Evolutionary conservation across 2,797 vertebrate species (phyloP), one percentile per base, ranked within the genome.

Genomic region (Podarcis siculus): DNA sequence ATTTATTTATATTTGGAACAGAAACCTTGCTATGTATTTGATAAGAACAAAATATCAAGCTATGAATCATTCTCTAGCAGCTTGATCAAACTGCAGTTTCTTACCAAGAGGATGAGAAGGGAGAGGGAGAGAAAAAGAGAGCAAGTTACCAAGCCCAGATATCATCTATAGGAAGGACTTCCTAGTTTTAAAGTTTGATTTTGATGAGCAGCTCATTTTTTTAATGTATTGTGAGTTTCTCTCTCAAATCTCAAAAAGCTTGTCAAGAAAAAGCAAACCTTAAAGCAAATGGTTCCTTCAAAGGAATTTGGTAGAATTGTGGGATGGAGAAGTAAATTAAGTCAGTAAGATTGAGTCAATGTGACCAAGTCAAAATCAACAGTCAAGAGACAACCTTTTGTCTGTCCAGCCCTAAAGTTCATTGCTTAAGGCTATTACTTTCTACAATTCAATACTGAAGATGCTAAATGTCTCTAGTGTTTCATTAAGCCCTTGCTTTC

Each of bases 41-140:
- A 78, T 79, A 76, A 81, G 55, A 89, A 80, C 23, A 61, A 87
- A 84, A 84, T 87, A 90, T 83, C 82, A 84, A 37, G 61, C 77
- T 90, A 84, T 90, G 89, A 87, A 75, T 90, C 85, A 90, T 75
- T 80, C 77, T 83, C n/a, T 76, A 84, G 61, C 82, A 90, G 81
- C 81, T 83, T 83, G 80, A 87, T 87, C 71, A 80, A 83, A 67
- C 39, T 80, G 32, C 86, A 73, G 21, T 80, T 84, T 87, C 55
- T 90, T 71, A 55, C 45, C 32, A 58, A 79, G 67, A 72, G 55
- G 23, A 35, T 8, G 4, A 64, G 35, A 66, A 78, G 42, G n/a
- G 49, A 87, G 67, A 73, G 78, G 75, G 32, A 69, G 27, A 49
- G 21, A 55, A 23, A 45, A 67, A 71, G 64, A 58, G 23, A 19